Percentiles rank a stretch among this genome's conserved stretches.
Conservation (phyloP, 2,888 invertebrate species). For the Pomacea canaliculata region DNA sequence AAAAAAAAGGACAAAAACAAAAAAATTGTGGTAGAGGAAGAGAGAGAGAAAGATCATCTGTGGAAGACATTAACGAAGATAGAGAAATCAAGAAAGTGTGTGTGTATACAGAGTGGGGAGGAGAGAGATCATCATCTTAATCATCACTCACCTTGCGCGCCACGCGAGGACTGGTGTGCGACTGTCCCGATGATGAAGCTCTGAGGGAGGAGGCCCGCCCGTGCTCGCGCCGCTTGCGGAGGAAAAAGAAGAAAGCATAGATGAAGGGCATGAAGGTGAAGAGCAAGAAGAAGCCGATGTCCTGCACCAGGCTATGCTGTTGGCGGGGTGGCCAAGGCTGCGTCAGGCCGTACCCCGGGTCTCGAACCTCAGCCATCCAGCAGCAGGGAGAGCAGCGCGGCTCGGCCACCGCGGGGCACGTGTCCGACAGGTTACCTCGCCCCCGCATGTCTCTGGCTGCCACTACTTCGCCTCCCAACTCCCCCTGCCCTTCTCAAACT, state of each 20-base stretch:
- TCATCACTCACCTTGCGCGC: constrained; percentile 48
- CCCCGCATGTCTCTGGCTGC: too few relatives aligned
- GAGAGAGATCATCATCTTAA: neutral
- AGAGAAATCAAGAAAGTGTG: neutral
- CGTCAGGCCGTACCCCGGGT: too few relatives aligned
- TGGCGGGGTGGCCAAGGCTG: too few relatives aligned
- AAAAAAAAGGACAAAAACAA: too few relatives aligned
- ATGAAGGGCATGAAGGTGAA: constrained; percentile 25
- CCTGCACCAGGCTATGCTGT: constrained; percentile 17
- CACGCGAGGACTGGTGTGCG: constrained; percentile 45
- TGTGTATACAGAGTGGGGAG: neutral
- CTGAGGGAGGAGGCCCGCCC: constrained; percentile 48
- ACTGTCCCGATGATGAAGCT: constrained; percentile 47
- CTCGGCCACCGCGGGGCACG: too few relatives aligned
- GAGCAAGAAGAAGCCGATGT: constrained; percentile 28
- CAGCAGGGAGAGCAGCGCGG: too few relatives aligned
- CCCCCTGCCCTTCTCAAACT: too few relatives aligned
- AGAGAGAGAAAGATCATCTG: neutral
- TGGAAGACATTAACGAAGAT: neutral
- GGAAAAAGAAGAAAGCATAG: constrained; percentile 24
- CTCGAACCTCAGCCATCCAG: too few relatives aligned
- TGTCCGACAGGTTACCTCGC: too few relatives aligned
- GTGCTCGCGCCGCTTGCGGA: constrained; percentile 59
- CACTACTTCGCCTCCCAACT: too few relatives aligned
- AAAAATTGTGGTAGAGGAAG: neutral